phyloP scores from a whole-genome alignment of 2,888 invertebrate genomes.

The Hirtodrosophila cameraria region DNA sequence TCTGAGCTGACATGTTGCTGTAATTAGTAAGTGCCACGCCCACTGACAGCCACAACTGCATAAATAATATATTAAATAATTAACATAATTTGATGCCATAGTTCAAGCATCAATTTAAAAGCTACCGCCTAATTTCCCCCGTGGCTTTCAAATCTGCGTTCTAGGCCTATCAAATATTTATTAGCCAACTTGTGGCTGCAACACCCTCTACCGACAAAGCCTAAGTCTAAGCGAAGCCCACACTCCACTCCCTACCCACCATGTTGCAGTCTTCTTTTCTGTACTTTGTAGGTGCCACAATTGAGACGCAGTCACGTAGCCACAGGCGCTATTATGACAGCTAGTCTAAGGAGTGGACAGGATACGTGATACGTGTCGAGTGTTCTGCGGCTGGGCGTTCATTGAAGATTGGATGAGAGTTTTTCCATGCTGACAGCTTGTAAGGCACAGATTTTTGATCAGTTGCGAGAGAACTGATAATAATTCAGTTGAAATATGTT shows the following conservation, averaged over 20 bases:
- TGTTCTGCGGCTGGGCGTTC: slow-evolving; percentile 11
- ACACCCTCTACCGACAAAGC: too few species aligned
- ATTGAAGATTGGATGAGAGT: slow-evolving; percentile 11
- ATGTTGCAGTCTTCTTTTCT: background rate
- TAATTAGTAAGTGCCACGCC: slow-evolving; percentile 53
- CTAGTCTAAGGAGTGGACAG: slow-evolving; percentile 18
- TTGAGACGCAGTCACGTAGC: slow-evolving; percentile 33
- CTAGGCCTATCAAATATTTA: slow-evolving; percentile 70
- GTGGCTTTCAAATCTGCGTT: slow-evolving; percentile 59
- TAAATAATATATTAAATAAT: slow-evolving; percentile 63
- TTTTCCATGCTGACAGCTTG: slow-evolving; percentile 7
- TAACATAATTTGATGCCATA: slow-evolving; percentile 60
- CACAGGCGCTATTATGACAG: slow-evolving; percentile 28
- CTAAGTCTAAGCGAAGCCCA: too few species aligned
- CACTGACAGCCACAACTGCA: slow-evolving; percentile 12
- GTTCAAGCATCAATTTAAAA: slow-evolving; percentile 60
- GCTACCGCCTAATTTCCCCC: slow-evolving; percentile 69
- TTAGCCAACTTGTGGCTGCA: slow-evolving; percentile 51
- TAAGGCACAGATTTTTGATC: slow-evolving; percentile 15
- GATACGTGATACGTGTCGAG: slow-evolving; percentile 34
- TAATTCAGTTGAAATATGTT: background rate
- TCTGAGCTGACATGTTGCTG: slow-evolving; percentile 53
- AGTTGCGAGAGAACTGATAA: background rate
- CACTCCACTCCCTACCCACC: background rate
- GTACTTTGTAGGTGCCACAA: slow-evolving; percentile 6